Evolutionary conservation across 1,140 invertebrate species (phyloP), one percentile per base, ranked within the genome.

Genomic region (Dermatophagoides farinae): DNA sequence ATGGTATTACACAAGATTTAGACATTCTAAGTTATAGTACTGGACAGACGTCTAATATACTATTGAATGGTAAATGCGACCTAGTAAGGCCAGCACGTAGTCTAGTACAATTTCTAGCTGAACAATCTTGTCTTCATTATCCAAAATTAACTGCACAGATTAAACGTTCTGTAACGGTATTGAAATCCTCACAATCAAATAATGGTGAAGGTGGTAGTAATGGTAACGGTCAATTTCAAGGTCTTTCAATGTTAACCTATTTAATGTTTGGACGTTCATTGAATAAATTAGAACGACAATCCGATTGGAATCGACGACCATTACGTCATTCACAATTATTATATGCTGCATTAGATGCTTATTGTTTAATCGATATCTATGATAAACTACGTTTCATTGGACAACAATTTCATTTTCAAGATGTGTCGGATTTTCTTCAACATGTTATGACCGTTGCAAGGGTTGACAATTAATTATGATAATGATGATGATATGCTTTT

Each of bases 221-320:
- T 10, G 4, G 20, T 16, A 64, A n/a, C 66, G 51, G 57, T 54
- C 60, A 60, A 61, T 62, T 70, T 59, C 66, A 65, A 65, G 75
- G 80, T 57, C 69, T 88, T 16, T 81, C 80, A 67, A 79, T 80
- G 66, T 71, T 88, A 46, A 84, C 85, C 0, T 75, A 81, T 64
- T 70, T 78, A 20, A 83, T 82, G 68, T 74, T 88, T 64, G 85
- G 85, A 14, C 70, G 77, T 58, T 78, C 79, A 25, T 69, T 90
- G 1, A 77, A 84, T 69, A 90, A 90, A 72, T 75, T 76, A 6
- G 83, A 89, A 70, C 86, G 88, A 66, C 85, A 87, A 74, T 88
- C 85, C 0, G 83, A 89, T 73, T 90, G 86, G 86, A 83, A 87
- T 68, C 75, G 78, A 62, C 74, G 86, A 67, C 87, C 87, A 23